Evolutionary conservation across 2,888 invertebrate genomes (phyloP), one percentile per base, ranked within the genome.

Genomic region (Brachyptera risi): DNA sequence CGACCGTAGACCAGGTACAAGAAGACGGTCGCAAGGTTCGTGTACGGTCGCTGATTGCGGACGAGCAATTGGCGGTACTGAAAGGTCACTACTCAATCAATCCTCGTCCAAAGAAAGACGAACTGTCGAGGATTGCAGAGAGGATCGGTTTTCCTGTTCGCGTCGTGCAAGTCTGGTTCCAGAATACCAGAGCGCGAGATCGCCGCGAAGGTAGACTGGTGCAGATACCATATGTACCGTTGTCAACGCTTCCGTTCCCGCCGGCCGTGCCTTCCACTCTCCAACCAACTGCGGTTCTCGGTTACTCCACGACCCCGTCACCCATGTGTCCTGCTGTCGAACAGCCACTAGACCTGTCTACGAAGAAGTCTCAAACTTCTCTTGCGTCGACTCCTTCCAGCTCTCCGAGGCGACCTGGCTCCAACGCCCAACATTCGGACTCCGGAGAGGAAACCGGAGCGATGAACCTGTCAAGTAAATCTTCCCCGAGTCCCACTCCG

Each of bases 141-240:
- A 78, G 80, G 69, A 80, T 84, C 57, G 86, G 87, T 58, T 85
- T 88, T 68, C 88, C 87, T 60, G 86, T 88, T 42, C 79, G 92
- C 61, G 91, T 92, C 1, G 90, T 91, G 2, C 88, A 96, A 79
- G 96, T 96, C 4, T 96, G 96, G 96, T 96, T 96, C 74, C 96
- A 96, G 78, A 96, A 96, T 74, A 92, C 92, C 66, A 83, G 96
- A 66, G 96, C 96, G 0, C 82, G 94, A 58, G 93, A 93, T 71
- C 83, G 94, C 50, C 83, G 92, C 57, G 85, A 86, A 71, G 82
- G 82, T 5, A 72, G 80, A 49, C 69, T 80, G 49, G 76, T 80
- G 62, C 76, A 76, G 65, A 75, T 77, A 50, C 76, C 78, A 40
- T 76, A 74, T 67, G 74, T 73, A 63, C 75, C 77, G 2, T 68